Base-by-base conservation (phyloP, 53 echinoderm and acorn worm species). In the Arbacia lixula region DNA sequence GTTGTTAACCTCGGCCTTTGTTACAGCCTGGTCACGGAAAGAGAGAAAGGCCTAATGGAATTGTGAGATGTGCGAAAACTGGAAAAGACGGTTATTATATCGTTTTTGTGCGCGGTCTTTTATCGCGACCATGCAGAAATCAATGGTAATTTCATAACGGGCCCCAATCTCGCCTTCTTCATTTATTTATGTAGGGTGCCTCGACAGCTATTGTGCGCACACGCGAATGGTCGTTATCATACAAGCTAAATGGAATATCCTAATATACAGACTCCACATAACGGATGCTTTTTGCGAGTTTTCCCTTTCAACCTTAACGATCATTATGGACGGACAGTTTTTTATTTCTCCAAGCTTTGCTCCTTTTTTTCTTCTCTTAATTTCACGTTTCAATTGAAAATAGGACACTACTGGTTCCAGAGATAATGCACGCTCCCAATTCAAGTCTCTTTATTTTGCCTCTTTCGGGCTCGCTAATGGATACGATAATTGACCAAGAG, bases 1-100 rank as follows among this genome's bases (percentile, higher is more conserved):
- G n/a, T 46, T 6, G 46, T 24, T 74, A 74, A 53, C 74, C 73
- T 53, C 34, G 74, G 24, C 53, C 49, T 19, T 74, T 74, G 74
- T 74, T 69, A 33, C 9, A 43, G 34, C 27, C 17, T 42, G 42
- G 14, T 43, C 74, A 46, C 6, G 46, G 46, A 8, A 46, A 43
- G 69, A 51, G 53, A 33, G 53, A 50, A 10, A 74, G 19, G 33
- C 8, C 74, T 74, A 74, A 74, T 74, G 74, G 74, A 74, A 74
- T 74, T 74, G 74, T 74, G 20, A 29, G 31, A 52, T 74, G 74
- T 53, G 74, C n/a, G 34, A 74, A 74, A 74, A 74, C 49, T 42
- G 51, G 19, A 53, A 74, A 74, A 74, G 74, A 74, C 74, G 74
- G 71, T 74, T 74, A 74, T 74, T 52, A 74, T 74, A 49, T 53